These are phyloP conservation scores for Cladorhizidae sp. DNA, from an alignment of 37 sponge, comb jelly and placozoan genomes.

Conservation along the genomic window DNA sequence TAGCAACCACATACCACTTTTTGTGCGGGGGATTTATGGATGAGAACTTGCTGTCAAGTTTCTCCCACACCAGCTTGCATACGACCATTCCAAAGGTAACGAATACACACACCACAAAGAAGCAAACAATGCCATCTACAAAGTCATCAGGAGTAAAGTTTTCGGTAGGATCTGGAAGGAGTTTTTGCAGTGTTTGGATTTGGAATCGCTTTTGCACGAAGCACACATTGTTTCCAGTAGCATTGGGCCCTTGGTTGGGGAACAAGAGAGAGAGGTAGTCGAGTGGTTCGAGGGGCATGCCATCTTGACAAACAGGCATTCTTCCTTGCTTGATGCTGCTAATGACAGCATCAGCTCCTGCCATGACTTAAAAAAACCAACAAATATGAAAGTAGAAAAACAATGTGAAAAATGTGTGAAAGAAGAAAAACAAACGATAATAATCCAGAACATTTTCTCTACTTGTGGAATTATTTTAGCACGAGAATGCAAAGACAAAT, in stretches of 20 bases:
- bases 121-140: conserved; percentile 43
- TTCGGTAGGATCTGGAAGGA: conserved; percentile 39
- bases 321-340: neutral
- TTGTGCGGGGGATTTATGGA: conserved; percentile 76
- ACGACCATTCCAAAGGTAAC: conserved; percentile 16
- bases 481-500: no score
- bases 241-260: conserved; percentile 57
- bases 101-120: conserved; percentile 29
- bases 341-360: conserved; percentile 1
- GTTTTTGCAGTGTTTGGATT: neutral
- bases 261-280: conserved; percentile 64
- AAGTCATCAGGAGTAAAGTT: conserved; percentile 59
- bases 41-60: conserved; percentile 48
- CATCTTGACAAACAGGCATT: conserved; percentile 58
- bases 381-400: no score
- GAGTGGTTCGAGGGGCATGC: conserved; percentile 52
- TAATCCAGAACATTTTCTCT: no score
- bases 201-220: conserved; percentile 23
- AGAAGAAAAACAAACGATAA: no score
- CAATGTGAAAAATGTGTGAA: no score
- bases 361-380: no score
- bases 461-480: no score
- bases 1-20: conserved; percentile 90
- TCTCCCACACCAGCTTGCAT: conserved; percentile 35
- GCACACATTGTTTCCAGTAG: conserved; percentile 35